Evolutionary conservation across 1,140 invertebrate genomes (phyloP).

Genomic region (Tetraneura akinire): DNA sequence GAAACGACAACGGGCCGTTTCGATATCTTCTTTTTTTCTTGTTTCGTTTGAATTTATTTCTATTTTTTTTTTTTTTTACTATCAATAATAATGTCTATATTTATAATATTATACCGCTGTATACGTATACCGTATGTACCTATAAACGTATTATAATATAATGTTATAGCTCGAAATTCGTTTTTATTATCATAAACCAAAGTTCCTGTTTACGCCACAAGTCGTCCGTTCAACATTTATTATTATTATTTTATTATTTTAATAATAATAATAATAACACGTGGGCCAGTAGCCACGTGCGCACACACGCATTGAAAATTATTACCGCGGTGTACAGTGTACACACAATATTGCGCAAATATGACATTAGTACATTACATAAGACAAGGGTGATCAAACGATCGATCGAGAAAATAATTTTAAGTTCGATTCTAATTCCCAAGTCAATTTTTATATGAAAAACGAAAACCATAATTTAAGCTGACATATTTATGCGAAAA

Average conservation of each 20-base stretch:
- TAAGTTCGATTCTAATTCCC: no score
- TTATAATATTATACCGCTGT: no score
- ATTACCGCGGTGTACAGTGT: neutral
- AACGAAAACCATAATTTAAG: no score
- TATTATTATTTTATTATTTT: constrained; percentile 21
- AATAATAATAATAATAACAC: constrained; percentile 8
- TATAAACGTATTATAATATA: neutral
- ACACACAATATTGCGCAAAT: neutral
- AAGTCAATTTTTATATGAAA: no score
- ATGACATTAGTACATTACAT: no score
- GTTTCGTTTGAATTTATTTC: neutral
- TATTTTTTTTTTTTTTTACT: neutral
- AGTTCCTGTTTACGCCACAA: constrained; percentile 30
- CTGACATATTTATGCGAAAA: no score
- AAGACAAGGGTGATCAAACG: no score
- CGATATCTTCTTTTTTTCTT: neutral
- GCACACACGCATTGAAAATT: constrained; percentile 5
- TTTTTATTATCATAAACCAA: constrained; percentile 38
- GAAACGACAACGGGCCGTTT: neutral
- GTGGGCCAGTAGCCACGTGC: constrained; percentile 2
- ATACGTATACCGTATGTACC: no score
- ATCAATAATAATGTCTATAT: no score
- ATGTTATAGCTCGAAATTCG: no score
- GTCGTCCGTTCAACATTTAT: neutral
- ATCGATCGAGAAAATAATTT: no score